Evolutionary conservation across 2,113 vertebrate species (phyloP).

Genomic region (Sinosuthora webbiana): DNA sequence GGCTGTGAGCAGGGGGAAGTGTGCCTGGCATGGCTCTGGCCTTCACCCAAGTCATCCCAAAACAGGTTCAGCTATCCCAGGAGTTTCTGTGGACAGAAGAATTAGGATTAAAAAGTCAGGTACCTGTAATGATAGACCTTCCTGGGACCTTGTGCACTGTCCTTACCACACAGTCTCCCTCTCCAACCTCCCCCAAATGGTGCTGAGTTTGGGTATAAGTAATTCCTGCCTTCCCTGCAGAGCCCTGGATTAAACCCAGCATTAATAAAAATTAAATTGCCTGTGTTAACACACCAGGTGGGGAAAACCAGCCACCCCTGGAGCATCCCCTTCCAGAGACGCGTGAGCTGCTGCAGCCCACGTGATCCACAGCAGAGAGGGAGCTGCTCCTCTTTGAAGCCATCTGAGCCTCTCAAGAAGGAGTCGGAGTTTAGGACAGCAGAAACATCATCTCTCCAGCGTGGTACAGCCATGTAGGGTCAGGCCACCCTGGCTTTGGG

Average conservation of each 20-base stretch:
- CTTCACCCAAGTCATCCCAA: background rate
- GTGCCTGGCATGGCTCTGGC: background rate
- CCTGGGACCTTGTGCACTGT: background rate
- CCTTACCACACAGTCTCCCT: background rate
- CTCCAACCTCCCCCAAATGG: accelerated
- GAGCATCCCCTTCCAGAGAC: background rate
- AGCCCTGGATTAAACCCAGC: background rate
- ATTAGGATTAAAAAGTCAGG: background rate
- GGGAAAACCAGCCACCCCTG: background rate
- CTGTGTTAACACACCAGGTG: background rate
- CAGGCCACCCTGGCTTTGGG: background rate
- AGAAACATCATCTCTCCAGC: background rate
- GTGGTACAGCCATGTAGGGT: background rate
- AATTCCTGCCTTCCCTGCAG: background rate
- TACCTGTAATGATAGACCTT: background rate
- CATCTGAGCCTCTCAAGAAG: background rate
- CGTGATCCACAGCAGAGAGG: background rate
- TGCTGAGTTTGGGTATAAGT: background rate
- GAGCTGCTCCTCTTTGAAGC: background rate
- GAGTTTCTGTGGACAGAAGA: background rate
- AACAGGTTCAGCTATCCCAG: background rate
- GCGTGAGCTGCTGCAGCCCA: accelerated
- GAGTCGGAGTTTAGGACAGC: background rate
- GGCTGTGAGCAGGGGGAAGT: background rate
- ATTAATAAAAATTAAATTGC: background rate